phyloP scores from a whole-genome alignment of 2,113 vertebrate species.

The Hyperopisus bebe region DNA sequence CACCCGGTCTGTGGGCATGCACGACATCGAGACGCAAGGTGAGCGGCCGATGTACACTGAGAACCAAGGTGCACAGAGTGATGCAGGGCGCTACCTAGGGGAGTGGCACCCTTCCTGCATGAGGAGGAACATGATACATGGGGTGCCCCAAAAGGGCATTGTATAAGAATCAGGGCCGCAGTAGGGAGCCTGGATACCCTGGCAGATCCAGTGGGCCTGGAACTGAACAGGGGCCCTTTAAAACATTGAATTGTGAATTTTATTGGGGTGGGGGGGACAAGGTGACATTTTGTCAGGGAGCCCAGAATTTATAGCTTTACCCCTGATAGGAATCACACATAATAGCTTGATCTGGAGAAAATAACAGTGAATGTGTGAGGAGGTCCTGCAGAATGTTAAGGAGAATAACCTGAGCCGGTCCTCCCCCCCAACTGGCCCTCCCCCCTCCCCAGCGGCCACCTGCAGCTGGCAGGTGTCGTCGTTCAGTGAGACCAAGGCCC shows the following conservation, averaged over 20 bases:
- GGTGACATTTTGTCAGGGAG: neutral
- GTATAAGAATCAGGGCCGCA: neutral
- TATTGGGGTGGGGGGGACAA: neutral
- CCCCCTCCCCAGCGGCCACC: conserved; percentile 48
- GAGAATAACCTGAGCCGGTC: neutral
- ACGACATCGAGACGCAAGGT: conserved; percentile 86
- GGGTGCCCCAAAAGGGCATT: neutral
- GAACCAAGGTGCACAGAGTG: neutral
- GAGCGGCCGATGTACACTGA: conserved; percentile 10
- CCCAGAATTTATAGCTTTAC: neutral
- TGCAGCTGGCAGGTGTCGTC: conserved; percentile 94
- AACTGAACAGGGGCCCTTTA: neutral
- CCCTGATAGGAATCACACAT: neutral
- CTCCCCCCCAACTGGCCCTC: neutral
- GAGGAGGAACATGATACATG: neutral
- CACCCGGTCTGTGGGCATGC: conserved; percentile 82
- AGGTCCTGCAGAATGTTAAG: too few relatives aligned
- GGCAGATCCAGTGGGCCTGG: neutral
- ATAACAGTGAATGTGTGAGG: neutral
- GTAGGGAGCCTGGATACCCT: neutral
- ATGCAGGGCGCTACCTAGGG: neutral
- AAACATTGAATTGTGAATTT: neutral
- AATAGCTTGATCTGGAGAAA: neutral
- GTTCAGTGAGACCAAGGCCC: conserved; percentile 90
- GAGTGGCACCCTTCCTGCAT: neutral